These are phyloP conservation scores for Corythaixoides concolor DNA, from an alignment of 2,113 vertebrate genomes.

Conservation along the genomic window DNA sequence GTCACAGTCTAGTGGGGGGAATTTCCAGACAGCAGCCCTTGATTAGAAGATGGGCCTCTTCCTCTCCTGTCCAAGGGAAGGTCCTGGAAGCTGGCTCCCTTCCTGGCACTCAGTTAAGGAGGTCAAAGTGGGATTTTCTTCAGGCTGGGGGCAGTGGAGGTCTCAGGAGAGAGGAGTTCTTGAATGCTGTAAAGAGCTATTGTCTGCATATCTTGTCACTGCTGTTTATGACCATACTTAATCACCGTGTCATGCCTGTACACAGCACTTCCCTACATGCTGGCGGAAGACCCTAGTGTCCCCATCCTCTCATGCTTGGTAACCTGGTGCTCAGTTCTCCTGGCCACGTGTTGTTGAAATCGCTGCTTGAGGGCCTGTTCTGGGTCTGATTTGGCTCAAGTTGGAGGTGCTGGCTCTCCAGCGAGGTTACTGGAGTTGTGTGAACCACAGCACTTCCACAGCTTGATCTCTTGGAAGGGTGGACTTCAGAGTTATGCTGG, in stretches of 20 bases:
- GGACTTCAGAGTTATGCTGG: background rate
- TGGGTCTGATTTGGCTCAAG: background rate
- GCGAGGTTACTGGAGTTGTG: background rate
- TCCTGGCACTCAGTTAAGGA: background rate
- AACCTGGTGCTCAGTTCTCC: background rate
- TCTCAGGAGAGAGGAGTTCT: background rate
- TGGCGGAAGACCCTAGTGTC: background rate
- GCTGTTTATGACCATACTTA: background rate
- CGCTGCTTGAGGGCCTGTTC: background rate
- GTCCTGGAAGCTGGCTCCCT: background rate
- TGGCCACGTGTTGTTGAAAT: background rate
- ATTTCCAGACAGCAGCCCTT: background rate
- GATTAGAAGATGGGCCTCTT: background rate
- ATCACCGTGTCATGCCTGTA: background rate
- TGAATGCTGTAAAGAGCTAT: background rate
- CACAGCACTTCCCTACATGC: background rate
- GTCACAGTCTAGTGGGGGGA: background rate
- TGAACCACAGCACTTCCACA: background rate
- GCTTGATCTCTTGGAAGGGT: background rate
- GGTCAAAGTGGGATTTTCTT: background rate
- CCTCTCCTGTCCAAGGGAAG: background rate
- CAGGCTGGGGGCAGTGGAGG: background rate
- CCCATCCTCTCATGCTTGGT: background rate
- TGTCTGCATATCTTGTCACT: background rate
- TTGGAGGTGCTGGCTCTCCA: background rate